Evolutionary conservation across 2,888 invertebrate species (phyloP), one percentile per base, ranked within the genome.

Genomic region (Amphipyra berbera): DNA sequence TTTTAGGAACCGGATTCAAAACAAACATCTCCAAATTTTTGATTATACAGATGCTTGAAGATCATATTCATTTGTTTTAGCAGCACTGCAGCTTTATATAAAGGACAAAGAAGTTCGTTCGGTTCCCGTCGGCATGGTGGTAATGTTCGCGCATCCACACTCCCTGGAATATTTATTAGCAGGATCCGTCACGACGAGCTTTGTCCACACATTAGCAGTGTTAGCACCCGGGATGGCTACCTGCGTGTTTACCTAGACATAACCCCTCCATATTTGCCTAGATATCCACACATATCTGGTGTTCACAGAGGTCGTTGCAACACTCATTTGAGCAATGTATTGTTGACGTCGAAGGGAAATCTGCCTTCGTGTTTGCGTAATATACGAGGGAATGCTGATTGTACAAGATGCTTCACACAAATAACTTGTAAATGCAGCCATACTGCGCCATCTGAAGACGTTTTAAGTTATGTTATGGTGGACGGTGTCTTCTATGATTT

Each of bases 141-240:
- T 78, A 85, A 88, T 82, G 86, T 90, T 89, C 85, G 89, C 85
- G 75, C 84, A 85, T 85, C 85, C 84, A 77, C 85, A 76, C 84
- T 92, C 91, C 94, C 93, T 88, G 91, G 94, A 94, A 93, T 86
- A 85, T 92, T 90, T 92, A 94, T 95, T 95, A 95, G 94, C 94
- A 82, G 87, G 88, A 87, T 83, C 83, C 86, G 92, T 94, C 94
- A 93, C 94, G 94, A 93, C 87, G 80, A 77, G 86, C 91, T 92
- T 91, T 93, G 94, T 94, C 91, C 90, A 91, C 90, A 90, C 91
- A 94, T 95, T 95, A 95, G 91, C 91, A 75, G 88, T 86, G 87
- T 95, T 94, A 95, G 92, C 94, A 84, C 89, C 91, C 88, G 86
- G 90, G 88, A 88, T 78, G 68, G 88, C 92, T 91, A 89, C 90